Percentiles rank a stretch among this genome's conserved stretches.
These are phyloP conservation scores for Diadumene lineata DNA, from an alignment of 92 coral and sea anemone genomes.

Conservation along the genomic window DNA sequence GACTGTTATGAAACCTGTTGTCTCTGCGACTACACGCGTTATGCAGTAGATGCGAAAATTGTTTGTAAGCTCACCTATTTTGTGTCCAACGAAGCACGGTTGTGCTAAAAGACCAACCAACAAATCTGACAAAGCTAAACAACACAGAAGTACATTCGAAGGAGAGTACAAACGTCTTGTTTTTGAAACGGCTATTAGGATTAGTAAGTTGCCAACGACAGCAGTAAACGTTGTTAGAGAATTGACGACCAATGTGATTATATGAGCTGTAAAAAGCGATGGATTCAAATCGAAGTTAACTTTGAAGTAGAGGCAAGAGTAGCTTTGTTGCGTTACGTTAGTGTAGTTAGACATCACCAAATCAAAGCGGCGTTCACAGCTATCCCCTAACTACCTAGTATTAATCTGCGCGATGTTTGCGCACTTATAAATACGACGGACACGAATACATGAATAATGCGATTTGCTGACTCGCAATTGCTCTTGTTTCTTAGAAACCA, in stretches of 20 bases:
- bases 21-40: slow-evolving; percentile 27
- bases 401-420: background rate
- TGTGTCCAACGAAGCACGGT: slow-evolving; percentile 60
- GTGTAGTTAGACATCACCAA: background rate
- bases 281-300: slow-evolving; percentile 33
- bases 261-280: slow-evolving; percentile 33
- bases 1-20: slow-evolving; percentile 16
- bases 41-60: slow-evolving; percentile 49
- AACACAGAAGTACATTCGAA: slow-evolving; percentile 51
- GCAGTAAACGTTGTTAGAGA: slow-evolving; percentile 31
- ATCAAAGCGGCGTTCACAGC: background rate
- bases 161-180: slow-evolving; percentile 47
- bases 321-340: background rate
- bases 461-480: background rate
- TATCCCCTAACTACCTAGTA: background rate
- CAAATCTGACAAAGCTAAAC: slow-evolving; percentile 59
- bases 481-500: background rate
- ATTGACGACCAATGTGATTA: slow-evolving; percentile 39
- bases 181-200: slow-evolving; percentile 36
- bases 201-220: slow-evolving; percentile 38
- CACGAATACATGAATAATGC: background rate
- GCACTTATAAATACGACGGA: background rate
- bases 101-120: slow-evolving; percentile 64
- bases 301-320: slow-evolving; percentile 34
- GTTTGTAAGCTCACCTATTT: slow-evolving; percentile 52